phyloP scores from a whole-genome alignment of 2,888 invertebrate species.

The Stenichneumon culpator region DNA sequence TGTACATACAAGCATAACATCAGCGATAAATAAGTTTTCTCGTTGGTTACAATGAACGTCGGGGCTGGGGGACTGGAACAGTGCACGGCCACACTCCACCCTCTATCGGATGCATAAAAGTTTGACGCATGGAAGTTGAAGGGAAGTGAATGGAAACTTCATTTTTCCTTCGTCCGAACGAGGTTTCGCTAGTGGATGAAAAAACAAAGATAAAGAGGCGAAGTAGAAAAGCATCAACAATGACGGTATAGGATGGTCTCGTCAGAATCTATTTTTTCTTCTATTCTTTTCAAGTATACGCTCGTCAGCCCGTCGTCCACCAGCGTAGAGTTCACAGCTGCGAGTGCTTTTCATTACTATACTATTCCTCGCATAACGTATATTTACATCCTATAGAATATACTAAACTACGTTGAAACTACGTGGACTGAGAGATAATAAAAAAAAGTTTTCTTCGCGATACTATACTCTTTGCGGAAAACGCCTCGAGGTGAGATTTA shows the following conservation, averaged over 20 bases:
- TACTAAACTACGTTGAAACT: conserved; percentile 28
- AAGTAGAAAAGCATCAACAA: conserved; percentile 6
- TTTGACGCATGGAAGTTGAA: conserved; percentile 12
- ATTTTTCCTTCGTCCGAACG: conserved; percentile 29
- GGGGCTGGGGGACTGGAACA: neutral
- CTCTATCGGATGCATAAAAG: conserved; percentile 33
- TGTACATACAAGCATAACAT: conserved; percentile 13
- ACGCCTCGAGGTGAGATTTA: conserved; percentile 53
- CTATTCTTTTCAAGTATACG: neutral
- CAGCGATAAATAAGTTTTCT: conserved; percentile 38
- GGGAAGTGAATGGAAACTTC: conserved; percentile 19
- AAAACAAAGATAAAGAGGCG: neutral
- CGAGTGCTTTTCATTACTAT: conserved; percentile 8
- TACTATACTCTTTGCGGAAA: conserved; percentile 60
- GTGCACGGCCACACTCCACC: neutral
- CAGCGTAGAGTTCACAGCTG: neutral
- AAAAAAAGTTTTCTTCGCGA: conserved; percentile 55
- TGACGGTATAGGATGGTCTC: neutral
- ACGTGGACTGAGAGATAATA: conserved; percentile 24
- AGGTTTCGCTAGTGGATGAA: neutral
- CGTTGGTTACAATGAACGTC: neutral
- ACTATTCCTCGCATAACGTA: neutral
- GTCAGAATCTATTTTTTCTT: conserved; percentile 6
- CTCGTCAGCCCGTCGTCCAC: conserved; percentile 24
- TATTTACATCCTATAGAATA: conserved; percentile 2